phyloP scores from a whole-genome alignment of 2,888 invertebrate species.

The Euzetes globulus region DNA sequence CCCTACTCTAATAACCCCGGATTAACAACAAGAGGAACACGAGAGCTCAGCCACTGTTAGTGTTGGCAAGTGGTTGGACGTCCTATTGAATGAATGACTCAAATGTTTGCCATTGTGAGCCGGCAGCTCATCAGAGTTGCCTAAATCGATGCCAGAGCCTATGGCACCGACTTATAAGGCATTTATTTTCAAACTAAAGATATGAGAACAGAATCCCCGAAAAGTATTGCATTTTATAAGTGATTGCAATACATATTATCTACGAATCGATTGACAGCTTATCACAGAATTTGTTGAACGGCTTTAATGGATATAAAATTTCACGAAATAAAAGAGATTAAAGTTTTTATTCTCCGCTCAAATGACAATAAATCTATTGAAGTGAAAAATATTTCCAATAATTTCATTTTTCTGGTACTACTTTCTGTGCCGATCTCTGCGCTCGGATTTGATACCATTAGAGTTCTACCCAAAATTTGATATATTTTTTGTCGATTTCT shows the following conservation, averaged over 20 bases:
- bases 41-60: background rate
- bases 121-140: background rate
- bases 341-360: background rate
- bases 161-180: background rate
- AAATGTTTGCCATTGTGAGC: background rate
- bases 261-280: slow-evolving; percentile 6
- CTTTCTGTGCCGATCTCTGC: background rate
- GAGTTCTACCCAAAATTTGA: background rate
- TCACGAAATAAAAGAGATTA: background rate
- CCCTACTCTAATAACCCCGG: background rate
- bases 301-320: background rate
- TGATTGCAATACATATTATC: slow-evolving; percentile 6
- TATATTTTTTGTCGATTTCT: background rate
- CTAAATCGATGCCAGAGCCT: background rate
- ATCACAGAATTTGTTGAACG: background rate
- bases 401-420: background rate
- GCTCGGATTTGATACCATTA: background rate
- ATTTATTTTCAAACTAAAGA: background rate
- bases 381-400: background rate
- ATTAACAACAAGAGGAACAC: slow-evolving; percentile 12
- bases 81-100: slow-evolving; percentile 3
- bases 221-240: background rate
- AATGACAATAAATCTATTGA: background rate
- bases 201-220: background rate
- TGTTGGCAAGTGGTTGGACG: slow-evolving; percentile 14